phyloP scores from a whole-genome alignment of 2,888 invertebrate species.

The Muscina levida region DNA sequence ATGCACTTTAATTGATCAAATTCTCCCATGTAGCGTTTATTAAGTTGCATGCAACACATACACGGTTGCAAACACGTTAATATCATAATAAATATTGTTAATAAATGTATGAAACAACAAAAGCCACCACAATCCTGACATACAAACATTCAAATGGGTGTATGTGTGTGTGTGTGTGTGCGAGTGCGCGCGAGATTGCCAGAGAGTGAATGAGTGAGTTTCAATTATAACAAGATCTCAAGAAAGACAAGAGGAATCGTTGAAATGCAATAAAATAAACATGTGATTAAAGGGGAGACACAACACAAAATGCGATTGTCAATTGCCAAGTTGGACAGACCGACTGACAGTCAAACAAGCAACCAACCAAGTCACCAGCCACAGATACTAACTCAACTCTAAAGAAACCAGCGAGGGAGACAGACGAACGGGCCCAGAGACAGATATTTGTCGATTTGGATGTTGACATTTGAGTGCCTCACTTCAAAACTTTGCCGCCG shows the following conservation, averaged over 20 bases:
- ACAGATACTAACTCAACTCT: neutral
- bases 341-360: slow-evolving; percentile 33
- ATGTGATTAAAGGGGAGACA: slow-evolving; percentile 19
- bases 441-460: slow-evolving; percentile 58
- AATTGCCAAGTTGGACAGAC: slow-evolving; percentile 31
- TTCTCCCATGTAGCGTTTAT: slow-evolving; percentile 68
- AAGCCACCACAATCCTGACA: slow-evolving; percentile 15
- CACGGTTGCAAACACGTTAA: slow-evolving; percentile 8
- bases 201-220: slow-evolving; percentile 11
- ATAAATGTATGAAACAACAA: slow-evolving; percentile 34
- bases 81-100: slow-evolving; percentile 21
- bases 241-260: slow-evolving; percentile 41
- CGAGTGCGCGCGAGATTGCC: too few relatives aligned
- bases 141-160: neutral
- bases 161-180: neutral
- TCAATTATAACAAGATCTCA: slow-evolving; percentile 28
- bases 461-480: slow-evolving; percentile 64
- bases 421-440: slow-evolving; percentile 8
- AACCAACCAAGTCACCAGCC: neutral
- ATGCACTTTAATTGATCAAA: slow-evolving; percentile 67
- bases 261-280: slow-evolving; percentile 7
- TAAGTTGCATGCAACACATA: slow-evolving; percentile 66
- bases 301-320: slow-evolving; percentile 45
- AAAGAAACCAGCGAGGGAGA: neutral
- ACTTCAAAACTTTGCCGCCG: slow-evolving; percentile 68